Percentiles rank a stretch among this genome's conserved stretches.
Conservation (phyloP, 2,113 vertebrate species). For the Grus americana region DNA sequence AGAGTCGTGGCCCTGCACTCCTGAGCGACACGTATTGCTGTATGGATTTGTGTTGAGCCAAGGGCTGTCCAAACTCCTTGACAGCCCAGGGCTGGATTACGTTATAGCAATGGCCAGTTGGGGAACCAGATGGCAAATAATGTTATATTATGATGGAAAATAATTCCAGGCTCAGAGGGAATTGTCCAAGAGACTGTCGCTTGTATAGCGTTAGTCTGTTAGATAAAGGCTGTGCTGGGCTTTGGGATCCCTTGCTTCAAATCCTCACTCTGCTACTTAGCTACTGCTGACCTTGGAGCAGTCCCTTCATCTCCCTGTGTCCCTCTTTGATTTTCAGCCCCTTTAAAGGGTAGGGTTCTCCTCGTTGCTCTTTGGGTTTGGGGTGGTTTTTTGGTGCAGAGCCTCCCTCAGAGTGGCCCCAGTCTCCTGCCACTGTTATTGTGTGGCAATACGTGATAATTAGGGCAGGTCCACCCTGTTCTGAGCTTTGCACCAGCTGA, state of each 20-base stretch:
- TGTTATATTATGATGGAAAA: background rate
- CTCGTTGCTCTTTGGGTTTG: too few species aligned
- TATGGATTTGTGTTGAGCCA: background rate
- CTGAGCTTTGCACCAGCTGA: background rate
- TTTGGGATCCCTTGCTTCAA: background rate
- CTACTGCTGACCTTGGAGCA: background rate
- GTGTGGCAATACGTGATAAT: fast-evolving
- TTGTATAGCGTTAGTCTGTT: background rate
- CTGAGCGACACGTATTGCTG: fast-evolving
- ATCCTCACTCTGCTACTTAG: background rate
- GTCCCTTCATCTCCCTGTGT: background rate
- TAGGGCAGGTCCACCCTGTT: background rate
- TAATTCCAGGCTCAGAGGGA: background rate
- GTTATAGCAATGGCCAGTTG: background rate
- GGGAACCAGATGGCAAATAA: slow-evolving; percentile 25
- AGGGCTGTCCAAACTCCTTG: background rate
- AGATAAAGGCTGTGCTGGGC: background rate
- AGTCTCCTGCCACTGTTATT: background rate
- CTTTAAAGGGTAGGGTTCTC: background rate
- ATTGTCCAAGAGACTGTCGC: background rate
- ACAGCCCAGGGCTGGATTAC: background rate
- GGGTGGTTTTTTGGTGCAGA: background rate
- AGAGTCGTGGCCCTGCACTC: background rate
- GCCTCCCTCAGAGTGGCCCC: background rate
- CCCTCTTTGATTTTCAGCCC: background rate